Base-by-base conservation (phyloP, 2,888 invertebrate genomes). In the Synergus itoensis region DNA sequence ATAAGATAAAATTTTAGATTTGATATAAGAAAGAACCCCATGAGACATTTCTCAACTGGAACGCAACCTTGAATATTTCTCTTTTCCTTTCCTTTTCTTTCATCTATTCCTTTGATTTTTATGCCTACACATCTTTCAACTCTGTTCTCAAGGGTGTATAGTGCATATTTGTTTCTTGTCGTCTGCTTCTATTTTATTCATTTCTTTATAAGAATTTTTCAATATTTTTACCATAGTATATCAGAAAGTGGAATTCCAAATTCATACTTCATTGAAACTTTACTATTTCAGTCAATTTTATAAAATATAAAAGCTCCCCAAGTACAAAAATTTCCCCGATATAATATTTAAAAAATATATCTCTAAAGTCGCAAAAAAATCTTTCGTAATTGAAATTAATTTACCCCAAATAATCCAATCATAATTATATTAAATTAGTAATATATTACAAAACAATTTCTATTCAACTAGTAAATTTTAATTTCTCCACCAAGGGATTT, bases 1-100 rank as follows among this genome's bases (percentile, higher is more conserved):
- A 16, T 8, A 36, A 16, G 53, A 36, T 7, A 45, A 69, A 36
- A 73, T 53, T 53, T 73, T 53, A 73, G 48, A 28, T 73, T 21
- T 48, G 28, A 73, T 45, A 69, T 45, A 36, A 73, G 16, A 36
- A 16, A 73, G 36, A 73, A n/a, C 16, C 73, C 53, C 73, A 2
- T n/a, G 73, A 48, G 73, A 14, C 36, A 2, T 48, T 73, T 73
- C 36, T 73, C 16, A n/a, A 36, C 45, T 67, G 18, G 18, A 21
- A 62, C 12, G 14, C 62, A 5, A 14, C 62, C 62, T 62, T 28
- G 62, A 28, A 4, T 21, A 28, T 62, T 57, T 28, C 28, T 62
- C 12, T 69, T 36, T 45, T 69, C 48, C 28, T 45, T 48, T n/a
- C 21, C 9, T 48, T 69, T 69, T 48, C 48, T 48, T 28, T 36